Evolutionary conservation across 2,797 vertebrate species (phyloP).

Genomic region (Intellagama lesueurii): DNA sequence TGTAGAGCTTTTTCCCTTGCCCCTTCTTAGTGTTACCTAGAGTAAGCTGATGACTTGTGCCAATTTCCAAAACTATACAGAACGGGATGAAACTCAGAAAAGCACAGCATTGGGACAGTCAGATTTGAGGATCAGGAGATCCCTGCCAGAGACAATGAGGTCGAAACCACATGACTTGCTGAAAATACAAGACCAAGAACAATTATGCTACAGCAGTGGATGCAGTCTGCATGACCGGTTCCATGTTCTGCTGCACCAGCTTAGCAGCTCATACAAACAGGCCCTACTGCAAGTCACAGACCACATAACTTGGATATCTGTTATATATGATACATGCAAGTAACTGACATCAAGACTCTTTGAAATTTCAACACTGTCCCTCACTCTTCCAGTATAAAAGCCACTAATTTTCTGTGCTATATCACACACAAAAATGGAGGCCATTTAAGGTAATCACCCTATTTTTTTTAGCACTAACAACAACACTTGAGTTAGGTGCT

Average conservation of each 20-base stretch:
- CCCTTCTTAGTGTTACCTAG: neutral
- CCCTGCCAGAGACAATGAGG: neutral
- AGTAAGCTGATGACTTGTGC: neutral
- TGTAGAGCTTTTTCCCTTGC: neutral
- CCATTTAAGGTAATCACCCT: constrained; percentile 15
- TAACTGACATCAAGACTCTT: constrained; percentile 21
- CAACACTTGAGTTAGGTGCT: constrained; percentile 45
- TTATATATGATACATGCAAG: constrained; percentile 25
- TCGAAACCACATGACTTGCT: too few relatives aligned
- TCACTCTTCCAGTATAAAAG: constrained; percentile 9
- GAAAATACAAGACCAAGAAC: neutral
- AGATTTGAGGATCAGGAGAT: neutral
- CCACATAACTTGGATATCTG: neutral
- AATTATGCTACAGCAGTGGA: neutral
- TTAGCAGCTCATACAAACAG: neutral
- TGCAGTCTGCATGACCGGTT: neutral
- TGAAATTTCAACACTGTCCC: constrained; percentile 36
- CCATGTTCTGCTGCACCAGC: neutral
- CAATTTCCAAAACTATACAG: neutral
- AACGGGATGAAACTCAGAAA: neutral
- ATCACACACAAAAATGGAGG: constrained; percentile 8
- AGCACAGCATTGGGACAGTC: neutral
- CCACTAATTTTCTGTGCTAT: constrained; percentile 27
- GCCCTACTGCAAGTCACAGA: neutral
- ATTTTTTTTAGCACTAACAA: constrained; percentile 40